phyloP scores from a whole-genome alignment of 2,888 invertebrate species.

The Hylaea fasciaria region DNA sequence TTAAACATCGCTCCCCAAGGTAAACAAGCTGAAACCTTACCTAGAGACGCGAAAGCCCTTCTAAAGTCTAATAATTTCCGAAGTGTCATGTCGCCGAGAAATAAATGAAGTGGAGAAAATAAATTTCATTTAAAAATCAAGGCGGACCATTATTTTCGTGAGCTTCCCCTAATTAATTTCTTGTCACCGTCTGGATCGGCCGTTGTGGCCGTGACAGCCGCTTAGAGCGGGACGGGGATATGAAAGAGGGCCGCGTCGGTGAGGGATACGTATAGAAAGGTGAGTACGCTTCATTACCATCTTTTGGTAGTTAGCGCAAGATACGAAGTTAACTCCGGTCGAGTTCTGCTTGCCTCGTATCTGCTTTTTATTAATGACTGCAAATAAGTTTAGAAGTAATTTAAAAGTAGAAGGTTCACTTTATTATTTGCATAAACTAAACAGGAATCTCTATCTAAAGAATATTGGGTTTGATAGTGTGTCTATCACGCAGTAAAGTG shows the following conservation, averaged over 20 bases:
- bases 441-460: too few relatives aligned
- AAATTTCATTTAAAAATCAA: conserved; percentile 85
- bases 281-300: conserved; percentile 81
- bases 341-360: conserved; percentile 74
- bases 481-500: too few relatives aligned
- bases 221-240: conserved; percentile 57
- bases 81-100: conserved; percentile 81
- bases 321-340: conserved; percentile 74
- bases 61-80: conserved; percentile 80
- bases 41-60: conserved; percentile 64
- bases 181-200: conserved; percentile 82
- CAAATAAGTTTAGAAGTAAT: conserved; percentile 43
- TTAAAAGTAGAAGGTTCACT: not conserved
- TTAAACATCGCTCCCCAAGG: conserved; percentile 48
- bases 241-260: conserved; percentile 38
- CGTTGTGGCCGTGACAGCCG: conserved; percentile 78
- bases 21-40: conserved; percentile 71
- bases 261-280: conserved; percentile 64
- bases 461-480: too few relatives aligned
- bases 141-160: conserved; percentile 81
- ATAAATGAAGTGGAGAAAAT: conserved; percentile 84
- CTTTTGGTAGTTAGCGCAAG: conserved; percentile 80
- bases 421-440: not conserved
- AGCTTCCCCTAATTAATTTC: conserved; percentile 84
- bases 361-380: conserved; percentile 69